Base-by-base conservation (phyloP, 2,888 invertebrate species). In the Hipparchia sbordonii region DNA sequence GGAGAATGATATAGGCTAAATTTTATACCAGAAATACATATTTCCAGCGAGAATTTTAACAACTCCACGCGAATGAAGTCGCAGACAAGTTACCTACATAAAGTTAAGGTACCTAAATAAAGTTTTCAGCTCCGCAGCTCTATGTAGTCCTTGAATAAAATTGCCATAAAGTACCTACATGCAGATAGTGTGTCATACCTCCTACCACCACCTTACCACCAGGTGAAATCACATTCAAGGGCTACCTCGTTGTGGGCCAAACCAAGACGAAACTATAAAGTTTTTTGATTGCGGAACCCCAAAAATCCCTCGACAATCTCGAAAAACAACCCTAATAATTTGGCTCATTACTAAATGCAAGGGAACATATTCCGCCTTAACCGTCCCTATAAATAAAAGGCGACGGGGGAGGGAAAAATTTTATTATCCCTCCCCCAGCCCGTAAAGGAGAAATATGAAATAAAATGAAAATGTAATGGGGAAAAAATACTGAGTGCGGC, bases 401-500 rank as follows among this genome's bases (percentile, higher is more conserved):
- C 85, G 89, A 86, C 82, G 86, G 85, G 85, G 85, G 84, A 90
- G 92, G 91, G 91, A 92, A 93, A 92, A 92, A 87, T 91, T 92
- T 91, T 93, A 92, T 93, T 92, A 92, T 89, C 87, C 89, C 85
- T 79, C 79, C 84, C 81, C 48, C 81, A 75, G 77, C 79, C 86
- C 88, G 86, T 80, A 84, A 89, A 90, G 91, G 93, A 91, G 92
- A 89, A 93, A 93, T 92, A 92, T 93, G 93, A 92, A 92, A 93
- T 93, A 93, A 93, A 93, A 93, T 93, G 93, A 92, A 93, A 93
- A 93, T 89, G 90, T 93, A 93, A 93, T 93, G 91, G 92, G 91
- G 89, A 93, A 93, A 93, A 93, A 93, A 93, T 93, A 93, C 91
- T 86, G 85, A 85, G 86, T 82, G 86, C 82, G 81, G 81, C 81